Conservation (phyloP, 2,888 invertebrate species). For the Elmis aenea region DNA sequence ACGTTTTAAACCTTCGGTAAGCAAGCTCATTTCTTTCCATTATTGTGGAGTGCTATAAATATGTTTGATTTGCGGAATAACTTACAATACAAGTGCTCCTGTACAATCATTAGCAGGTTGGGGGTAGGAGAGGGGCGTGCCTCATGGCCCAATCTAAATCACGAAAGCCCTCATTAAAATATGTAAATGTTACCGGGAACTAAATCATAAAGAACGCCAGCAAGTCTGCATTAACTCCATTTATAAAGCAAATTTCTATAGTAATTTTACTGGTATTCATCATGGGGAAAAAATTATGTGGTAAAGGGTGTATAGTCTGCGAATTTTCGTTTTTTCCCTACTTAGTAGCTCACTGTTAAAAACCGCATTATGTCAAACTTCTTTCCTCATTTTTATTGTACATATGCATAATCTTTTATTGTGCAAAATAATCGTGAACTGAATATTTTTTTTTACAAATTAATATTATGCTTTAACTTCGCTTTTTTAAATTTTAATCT, state of each 20-base stretch:
- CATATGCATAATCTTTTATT: too few species aligned
- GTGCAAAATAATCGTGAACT: too few species aligned
- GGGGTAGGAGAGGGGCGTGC: constrained; percentile 18
- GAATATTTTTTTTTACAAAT: too few species aligned
- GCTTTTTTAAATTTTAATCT: too few species aligned
- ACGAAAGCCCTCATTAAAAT: constrained; percentile 39
- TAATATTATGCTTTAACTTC: too few species aligned
- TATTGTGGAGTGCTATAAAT: constrained; percentile 17
- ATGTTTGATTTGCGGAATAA: constrained; percentile 29
- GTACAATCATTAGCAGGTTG: constrained; percentile 29
- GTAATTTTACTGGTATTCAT: constrained; percentile 18
- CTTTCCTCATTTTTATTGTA: too few species aligned
- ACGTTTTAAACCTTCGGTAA: constrained; percentile 12
- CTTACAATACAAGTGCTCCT: constrained; percentile 29
- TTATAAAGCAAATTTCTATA: constrained; percentile 27
- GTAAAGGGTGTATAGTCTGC: too few species aligned
- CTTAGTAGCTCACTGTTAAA: too few species aligned
- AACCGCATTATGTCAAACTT: too few species aligned
- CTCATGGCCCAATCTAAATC: constrained; percentile 31
- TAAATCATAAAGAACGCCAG: constrained; percentile 39
- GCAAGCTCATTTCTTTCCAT: constrained; percentile 16
- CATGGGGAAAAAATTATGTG: too few species aligned
- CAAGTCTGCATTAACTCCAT: constrained; percentile 35
- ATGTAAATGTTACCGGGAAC: constrained; percentile 39
- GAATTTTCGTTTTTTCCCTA: too few species aligned